These are phyloP conservation scores for Pterobdella sp. DNA, from an alignment of 2,888 invertebrate genomes.

Conservation along the genomic window DNA sequence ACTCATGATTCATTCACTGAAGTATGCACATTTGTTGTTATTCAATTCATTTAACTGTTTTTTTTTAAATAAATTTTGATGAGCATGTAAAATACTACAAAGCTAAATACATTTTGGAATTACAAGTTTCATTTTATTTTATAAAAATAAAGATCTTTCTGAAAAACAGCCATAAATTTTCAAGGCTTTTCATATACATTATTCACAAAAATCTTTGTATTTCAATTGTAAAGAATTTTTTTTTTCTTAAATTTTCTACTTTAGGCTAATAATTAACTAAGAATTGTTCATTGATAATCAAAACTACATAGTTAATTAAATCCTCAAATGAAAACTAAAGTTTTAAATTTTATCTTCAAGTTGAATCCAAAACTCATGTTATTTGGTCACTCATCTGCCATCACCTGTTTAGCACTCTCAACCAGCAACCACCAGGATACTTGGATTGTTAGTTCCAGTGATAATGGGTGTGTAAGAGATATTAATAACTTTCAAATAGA, in stretches of 20 bases:
- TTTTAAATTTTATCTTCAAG: constrained; percentile 45
- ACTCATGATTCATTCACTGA: constrained; percentile 53
- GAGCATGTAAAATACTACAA: no score
- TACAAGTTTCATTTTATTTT: no score
- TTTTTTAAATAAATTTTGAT: no score
- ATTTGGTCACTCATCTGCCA: constrained; percentile 90
- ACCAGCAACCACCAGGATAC: constrained; percentile 67
- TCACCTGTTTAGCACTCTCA: constrained; percentile 70
- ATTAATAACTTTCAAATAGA: no score
- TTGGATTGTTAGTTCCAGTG: constrained; percentile 85
- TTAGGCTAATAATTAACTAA: neutral
- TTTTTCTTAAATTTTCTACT: neutral
- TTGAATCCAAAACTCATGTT: constrained; percentile 84
- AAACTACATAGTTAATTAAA: neutral
- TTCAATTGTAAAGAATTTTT: neutral
- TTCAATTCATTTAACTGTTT: no score
- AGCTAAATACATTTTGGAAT: no score
- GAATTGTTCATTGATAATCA: neutral
- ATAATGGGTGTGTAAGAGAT: constrained; percentile 63
- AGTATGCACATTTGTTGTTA: no score
- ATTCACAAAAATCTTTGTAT: neutral
- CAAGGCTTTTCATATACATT: neutral
- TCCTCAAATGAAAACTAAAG: neutral
- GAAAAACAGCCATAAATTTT: no score
- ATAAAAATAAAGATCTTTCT: no score